Evolutionary conservation across 1,140 invertebrate genomes (phyloP), one percentile per base, ranked within the genome.

Genomic region (Teleopsis dalmanni): DNA sequence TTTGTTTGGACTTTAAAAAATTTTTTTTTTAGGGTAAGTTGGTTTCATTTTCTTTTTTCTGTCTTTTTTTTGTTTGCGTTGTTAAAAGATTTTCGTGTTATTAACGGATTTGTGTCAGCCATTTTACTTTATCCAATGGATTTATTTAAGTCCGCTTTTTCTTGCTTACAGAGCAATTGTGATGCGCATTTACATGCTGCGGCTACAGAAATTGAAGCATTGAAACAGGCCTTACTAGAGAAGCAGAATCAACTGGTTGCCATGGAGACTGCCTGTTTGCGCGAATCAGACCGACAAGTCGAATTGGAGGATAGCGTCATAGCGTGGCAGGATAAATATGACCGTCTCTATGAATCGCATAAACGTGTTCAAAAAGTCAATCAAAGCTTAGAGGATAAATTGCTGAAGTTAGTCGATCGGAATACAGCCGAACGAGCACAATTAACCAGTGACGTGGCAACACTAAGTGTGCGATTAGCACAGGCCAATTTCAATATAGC

Each of bases 281-380:
- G 84, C 48, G 84, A 88, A 62, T 84, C 82, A 7, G 79, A 88
- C 47, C 84, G 87, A 56, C 73, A 84, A 56, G 79, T 82, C 22
- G 87, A 89, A 45, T 74, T 91, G 31, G 84, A 84, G 60, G 90
- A 95, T 54, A 91, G 93, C 70, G 72, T 94, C 42, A 65, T 83
- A 45, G 85, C 87, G 56, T 91, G 89, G 83, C 83, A 91, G 64
- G 91, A 95, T 58, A 91, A 94, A 76, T 94, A 93, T 78, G 85
- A 87, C 68, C 82, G 92, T 57, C 78, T 97, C 42, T 84, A 88
- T 71, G 93, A 96, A 67, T 91, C 91, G 48, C 91, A 96, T 62
- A 91, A 92, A 66, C 83, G 91, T 59, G 81, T 97, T 29, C 92
- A 96, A 70, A 93, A 89, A 73, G 84, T 96, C 22, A 98, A 98